Evolutionary conservation across 2,797 vertebrate species (phyloP).

Genomic region (Capromys pilorides): DNA sequence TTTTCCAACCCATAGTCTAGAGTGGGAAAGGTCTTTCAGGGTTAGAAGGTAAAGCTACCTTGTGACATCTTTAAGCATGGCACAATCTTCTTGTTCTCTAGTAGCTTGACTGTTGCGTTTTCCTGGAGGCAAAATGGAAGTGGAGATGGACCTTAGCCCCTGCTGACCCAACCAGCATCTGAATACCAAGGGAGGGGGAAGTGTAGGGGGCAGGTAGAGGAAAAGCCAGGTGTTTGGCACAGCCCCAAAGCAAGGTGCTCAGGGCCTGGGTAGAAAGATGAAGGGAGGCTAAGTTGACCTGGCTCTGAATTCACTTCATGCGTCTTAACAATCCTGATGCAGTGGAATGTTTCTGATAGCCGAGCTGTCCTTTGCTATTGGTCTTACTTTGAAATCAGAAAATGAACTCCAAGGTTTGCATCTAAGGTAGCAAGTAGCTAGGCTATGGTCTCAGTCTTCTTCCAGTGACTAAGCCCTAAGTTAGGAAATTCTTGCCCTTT

Average conservation of each 20-base stretch:
- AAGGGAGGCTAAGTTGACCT: background rate
- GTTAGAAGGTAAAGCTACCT: background rate
- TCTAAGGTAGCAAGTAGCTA: background rate
- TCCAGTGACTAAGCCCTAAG: background rate
- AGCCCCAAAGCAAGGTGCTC: background rate
- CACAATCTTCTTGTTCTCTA: background rate
- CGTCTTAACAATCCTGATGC: background rate
- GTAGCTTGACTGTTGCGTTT: background rate
- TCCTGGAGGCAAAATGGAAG: background rate
- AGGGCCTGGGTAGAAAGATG: background rate
- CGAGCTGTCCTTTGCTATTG: background rate
- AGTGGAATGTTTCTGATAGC: background rate
- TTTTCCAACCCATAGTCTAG: background rate
- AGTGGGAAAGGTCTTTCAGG: background rate
- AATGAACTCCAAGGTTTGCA: background rate
- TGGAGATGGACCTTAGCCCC: background rate
- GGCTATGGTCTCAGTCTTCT: background rate
- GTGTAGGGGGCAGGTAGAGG: background rate
- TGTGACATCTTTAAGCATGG: background rate
- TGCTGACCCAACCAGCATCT: background rate
- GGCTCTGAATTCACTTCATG: background rate
- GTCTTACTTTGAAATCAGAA: background rate
- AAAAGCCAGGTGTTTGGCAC: background rate
- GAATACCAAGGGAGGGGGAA: background rate
- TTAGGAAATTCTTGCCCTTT: conserved; percentile 10